phyloP scores from a whole-genome alignment of 1,140 invertebrate species.

The Rhopalosiphum maidis region DNA sequence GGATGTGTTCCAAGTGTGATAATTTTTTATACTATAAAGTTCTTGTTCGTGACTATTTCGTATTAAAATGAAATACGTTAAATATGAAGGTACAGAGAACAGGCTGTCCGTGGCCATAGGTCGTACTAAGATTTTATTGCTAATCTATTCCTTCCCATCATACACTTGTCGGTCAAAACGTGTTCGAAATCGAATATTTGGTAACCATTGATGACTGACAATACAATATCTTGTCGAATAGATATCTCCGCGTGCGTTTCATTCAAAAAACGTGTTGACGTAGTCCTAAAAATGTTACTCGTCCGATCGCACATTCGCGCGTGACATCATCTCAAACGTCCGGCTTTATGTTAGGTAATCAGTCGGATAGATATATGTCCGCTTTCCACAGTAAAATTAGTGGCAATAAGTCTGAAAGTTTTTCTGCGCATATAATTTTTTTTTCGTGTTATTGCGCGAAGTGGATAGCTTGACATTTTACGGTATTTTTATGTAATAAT shows the following conservation, averaged over 20 bases:
- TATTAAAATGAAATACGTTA: no score
- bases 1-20: no score
- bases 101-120: no score
- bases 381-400: not conserved
- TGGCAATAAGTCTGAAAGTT: not conserved
- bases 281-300: not conserved
- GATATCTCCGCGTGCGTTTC: not conserved
- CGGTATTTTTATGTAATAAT: constrained; percentile 8
- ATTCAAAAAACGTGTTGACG: not conserved
- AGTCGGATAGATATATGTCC: not conserved
- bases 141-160: not conserved
- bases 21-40: no score
- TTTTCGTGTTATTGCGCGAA: not conserved
- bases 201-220: not conserved
- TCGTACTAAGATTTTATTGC: not conserved
- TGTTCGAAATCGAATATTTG: not conserved
- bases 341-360: not conserved
- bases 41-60: no score
- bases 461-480: not conserved
- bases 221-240: not conserved
- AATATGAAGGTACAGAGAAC: no score
- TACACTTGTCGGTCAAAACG: not conserved
- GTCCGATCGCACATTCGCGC: not conserved
- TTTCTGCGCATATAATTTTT: not conserved
- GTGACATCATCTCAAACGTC: not conserved